Evolutionary conservation across 92 coral and sea anemone species (phyloP).

Genomic region (Bergia puertoricense): DNA sequence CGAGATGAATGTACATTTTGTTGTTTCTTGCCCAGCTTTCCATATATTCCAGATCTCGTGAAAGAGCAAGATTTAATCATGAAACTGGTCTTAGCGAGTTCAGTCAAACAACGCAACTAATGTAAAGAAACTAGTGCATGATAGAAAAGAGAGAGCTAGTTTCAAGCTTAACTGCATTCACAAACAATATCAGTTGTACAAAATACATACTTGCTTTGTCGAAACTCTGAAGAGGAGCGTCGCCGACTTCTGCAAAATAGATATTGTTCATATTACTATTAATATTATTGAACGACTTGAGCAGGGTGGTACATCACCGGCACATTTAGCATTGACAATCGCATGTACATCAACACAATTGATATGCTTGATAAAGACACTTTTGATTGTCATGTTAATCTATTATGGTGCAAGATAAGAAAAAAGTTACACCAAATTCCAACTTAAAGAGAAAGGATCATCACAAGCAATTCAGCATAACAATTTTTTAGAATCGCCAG

Average conservation of each 20-base stretch:
- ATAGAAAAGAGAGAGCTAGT: no score
- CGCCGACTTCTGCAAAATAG: conserved; percentile 66
- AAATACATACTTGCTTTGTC: conserved; percentile 81
- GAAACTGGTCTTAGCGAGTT: not conserved
- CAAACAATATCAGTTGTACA: not conserved
- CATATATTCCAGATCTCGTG: no score
- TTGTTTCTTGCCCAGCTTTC: no score
- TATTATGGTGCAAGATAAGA: not conserved
- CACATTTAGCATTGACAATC: no score
- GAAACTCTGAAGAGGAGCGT: conserved; percentile 73
- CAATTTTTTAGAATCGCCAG: not conserved
- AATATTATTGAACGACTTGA: not conserved
- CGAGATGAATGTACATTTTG: no score
- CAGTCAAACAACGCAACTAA: not conserved
- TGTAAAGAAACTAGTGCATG: not conserved
- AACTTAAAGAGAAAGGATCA: not conserved
- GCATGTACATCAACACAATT: no score
- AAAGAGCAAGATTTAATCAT: no score
- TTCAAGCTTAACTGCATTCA: not conserved
- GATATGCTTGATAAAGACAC: not conserved
- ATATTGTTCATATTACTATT: not conserved
- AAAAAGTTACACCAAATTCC: not conserved
- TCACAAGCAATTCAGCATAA: not conserved
- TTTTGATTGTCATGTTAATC: not conserved
- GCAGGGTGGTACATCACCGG: not conserved